Conservation (phyloP, 2,113 vertebrate genomes). For the Fregetta grallaria region DNA sequence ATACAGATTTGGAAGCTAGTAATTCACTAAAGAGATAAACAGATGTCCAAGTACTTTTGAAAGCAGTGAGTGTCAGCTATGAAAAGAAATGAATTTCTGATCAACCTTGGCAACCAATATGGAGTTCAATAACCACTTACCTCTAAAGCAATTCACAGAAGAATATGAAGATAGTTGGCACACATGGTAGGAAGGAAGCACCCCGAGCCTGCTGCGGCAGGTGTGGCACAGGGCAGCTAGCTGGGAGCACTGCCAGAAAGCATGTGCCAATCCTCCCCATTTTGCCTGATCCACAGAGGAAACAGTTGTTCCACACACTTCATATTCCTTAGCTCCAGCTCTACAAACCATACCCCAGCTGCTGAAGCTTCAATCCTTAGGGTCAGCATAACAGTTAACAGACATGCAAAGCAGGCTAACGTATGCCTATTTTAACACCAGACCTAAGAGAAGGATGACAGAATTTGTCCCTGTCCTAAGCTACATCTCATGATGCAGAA, state of each 20-base stretch:
- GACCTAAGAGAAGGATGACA: not conserved
- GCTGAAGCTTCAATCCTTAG: not conserved
- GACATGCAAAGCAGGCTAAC: not conserved
- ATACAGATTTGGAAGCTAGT: not conserved
- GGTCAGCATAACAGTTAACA: not conserved
- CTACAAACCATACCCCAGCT: fast-evolving
- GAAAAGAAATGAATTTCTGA: not conserved
- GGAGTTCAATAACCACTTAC: not conserved
- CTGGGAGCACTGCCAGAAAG: not conserved
- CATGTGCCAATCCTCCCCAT: fast-evolving
- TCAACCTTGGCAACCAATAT: not conserved
- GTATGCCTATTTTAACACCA: not conserved
- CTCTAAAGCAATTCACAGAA: not conserved
- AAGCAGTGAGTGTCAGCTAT: not conserved
- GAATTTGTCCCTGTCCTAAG: not conserved
- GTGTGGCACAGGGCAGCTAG: not conserved
- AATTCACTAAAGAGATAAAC: not conserved
- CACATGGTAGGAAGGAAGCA: not conserved
- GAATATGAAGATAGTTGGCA: not conserved
- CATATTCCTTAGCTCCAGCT: not conserved
- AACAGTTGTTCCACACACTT: not conserved
- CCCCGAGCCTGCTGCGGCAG: not conserved
- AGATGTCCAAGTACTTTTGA: not conserved
- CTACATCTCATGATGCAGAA: not conserved
- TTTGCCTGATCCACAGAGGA: not conserved